Evolutionary conservation across 2,888 invertebrate genomes (phyloP).

Genomic region (Frankliniella intonsa): DNA sequence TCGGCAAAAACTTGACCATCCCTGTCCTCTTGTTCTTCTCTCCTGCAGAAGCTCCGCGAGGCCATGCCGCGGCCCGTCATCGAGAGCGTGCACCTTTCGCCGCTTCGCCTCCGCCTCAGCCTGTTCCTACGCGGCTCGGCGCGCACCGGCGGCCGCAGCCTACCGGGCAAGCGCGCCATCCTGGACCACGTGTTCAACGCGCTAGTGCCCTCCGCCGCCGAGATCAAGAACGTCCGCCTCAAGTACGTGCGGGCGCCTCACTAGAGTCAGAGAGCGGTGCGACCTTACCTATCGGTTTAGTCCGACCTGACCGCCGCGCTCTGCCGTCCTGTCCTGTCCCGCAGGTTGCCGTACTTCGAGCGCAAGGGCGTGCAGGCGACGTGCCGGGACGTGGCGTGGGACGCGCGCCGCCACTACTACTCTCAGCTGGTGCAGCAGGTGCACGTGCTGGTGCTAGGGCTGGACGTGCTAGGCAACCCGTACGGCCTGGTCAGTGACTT

Average conservation of each 20-base stretch:
- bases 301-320: not conserved
- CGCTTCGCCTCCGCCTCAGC: constrained; percentile 58
- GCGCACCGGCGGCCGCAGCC: constrained; percentile 32
- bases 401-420: constrained; percentile 61
- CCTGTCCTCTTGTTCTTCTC: no score
- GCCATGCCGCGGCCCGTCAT: constrained; percentile 44
- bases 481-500: constrained; percentile 63
- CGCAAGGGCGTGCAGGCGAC: constrained; percentile 55
- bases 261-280: not conserved
- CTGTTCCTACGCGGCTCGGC: constrained; percentile 49
- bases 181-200: constrained; percentile 60
- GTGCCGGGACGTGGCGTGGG: constrained; percentile 49
- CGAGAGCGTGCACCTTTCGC: constrained; percentile 57
- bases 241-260: constrained; percentile 47
- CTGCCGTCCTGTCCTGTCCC: constrained; percentile 37
- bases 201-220: constrained; percentile 60
- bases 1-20: no score
- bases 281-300: not conserved
- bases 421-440: constrained; percentile 73
- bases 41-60: not conserved
- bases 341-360: constrained; percentile 65
- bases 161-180: constrained; percentile 51
- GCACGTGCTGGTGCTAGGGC: constrained; percentile 70
- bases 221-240: constrained; percentile 61
- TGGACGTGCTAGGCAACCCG: constrained; percentile 76